Percentiles rank a stretch among this genome's conserved stretches.
phyloP scores from a whole-genome alignment of 2,797 vertebrate genomes.

The Lagorchestes hirsutus region DNA sequence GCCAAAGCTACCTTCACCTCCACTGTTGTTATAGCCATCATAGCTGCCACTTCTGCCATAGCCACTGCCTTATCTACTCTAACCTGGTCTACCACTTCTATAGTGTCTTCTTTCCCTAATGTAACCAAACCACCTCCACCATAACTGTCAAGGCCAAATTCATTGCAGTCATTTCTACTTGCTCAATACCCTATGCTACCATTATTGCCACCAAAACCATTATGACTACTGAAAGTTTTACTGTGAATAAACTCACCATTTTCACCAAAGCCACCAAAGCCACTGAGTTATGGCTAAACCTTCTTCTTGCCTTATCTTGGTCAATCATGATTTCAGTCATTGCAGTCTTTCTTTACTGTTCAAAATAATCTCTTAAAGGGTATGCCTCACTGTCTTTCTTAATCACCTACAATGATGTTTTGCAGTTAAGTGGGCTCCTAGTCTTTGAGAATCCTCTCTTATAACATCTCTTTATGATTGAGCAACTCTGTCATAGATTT shows the following conservation, averaged over 20 bases:
- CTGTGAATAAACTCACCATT: no score
- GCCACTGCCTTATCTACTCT: no score
- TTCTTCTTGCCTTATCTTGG: slow-evolving; percentile 93
- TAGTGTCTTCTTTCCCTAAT: no score
- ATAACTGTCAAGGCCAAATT: no score
- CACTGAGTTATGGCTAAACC: slow-evolving; percentile 94
- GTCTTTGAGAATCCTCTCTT: slow-evolving; percentile 93
- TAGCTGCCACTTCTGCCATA: no score
- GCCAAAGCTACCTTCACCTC: no score
- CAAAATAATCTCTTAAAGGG: slow-evolving; percentile 93
- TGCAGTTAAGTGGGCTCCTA: slow-evolving; percentile 93
- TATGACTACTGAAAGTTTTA: no score
- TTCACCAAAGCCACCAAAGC: slow-evolving; percentile 79
- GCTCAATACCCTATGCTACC: neutral
- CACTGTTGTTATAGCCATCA: no score
- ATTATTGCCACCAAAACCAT: neutral
- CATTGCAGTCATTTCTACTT: neutral
- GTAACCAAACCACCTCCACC: no score
- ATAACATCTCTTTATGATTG: slow-evolving; percentile 94
- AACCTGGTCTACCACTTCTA: no score
- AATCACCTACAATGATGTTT: slow-evolving; percentile 93
- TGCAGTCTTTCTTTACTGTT: slow-evolving; percentile 93
- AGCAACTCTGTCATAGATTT: slow-evolving; percentile 93
- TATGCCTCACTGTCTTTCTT: slow-evolving; percentile 95
- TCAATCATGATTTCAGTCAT: slow-evolving; percentile 94